Evolutionary conservation across 2,888 invertebrate species (phyloP).

Genomic region (Gari tellinella): DNA sequence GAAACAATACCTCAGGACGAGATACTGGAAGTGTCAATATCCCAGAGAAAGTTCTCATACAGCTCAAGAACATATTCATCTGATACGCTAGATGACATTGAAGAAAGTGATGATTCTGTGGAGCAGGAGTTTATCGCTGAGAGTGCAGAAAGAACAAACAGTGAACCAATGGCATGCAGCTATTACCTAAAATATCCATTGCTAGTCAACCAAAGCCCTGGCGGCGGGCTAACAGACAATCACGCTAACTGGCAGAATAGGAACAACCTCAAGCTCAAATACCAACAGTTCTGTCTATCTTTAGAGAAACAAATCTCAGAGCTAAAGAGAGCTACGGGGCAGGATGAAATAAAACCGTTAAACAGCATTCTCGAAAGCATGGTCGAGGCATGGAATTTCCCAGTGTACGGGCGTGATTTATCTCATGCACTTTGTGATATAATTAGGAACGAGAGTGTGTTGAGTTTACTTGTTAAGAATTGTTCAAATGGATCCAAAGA

Average conservation of each 20-base stretch:
- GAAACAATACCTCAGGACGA: conserved; percentile 83
- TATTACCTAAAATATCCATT: conserved; percentile 61
- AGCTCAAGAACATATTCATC: conserved; percentile 42
- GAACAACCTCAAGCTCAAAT: conserved; percentile 71
- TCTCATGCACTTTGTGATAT: conserved; percentile 97
- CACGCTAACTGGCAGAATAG: conserved; percentile 61
- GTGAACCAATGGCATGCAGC: conserved; percentile 29
- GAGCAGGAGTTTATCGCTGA: conserved; percentile 40
- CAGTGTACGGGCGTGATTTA: conserved; percentile 96
- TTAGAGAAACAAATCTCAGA: conserved; percentile 71
- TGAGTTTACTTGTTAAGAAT: conserved; percentile 89
- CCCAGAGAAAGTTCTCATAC: conserved; percentile 41
- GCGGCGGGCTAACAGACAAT: conserved; percentile 33
- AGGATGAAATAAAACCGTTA: conserved; percentile 72
- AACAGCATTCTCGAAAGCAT: conserved; percentile 76
- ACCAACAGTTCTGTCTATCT: conserved; percentile 70
- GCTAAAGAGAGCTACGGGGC: conserved; percentile 68
- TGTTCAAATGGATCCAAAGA: conserved; percentile 91
- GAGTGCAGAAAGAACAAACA: conserved; percentile 19
- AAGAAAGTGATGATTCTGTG: conserved; percentile 55
- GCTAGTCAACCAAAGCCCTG: conserved; percentile 40
- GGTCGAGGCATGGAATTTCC: conserved; percentile 96
- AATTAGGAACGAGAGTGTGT: conserved; percentile 93
- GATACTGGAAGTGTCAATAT: conserved; percentile 73
- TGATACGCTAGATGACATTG: conserved; percentile 51